These are phyloP conservation scores for Cladopsammia gracilis DNA, from an alignment of 64 coral and sea anemone species.

Conservation along the genomic window DNA sequence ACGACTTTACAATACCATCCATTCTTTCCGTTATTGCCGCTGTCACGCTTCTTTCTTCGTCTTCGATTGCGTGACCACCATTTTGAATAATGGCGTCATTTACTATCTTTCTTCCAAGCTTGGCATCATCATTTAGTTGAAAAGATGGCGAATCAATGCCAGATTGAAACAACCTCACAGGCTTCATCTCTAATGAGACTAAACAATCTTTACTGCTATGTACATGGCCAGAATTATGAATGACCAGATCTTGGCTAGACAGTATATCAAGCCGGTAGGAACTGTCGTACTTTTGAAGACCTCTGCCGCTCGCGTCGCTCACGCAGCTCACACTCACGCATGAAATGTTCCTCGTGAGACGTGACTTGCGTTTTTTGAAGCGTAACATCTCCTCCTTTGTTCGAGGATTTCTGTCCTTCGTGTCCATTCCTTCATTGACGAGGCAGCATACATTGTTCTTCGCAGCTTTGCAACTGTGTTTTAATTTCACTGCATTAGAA, in stretches of 20 bases:
- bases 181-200: background rate
- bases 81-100: background rate
- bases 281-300: conserved; percentile 47
- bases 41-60: background rate
- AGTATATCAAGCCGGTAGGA: conserved; percentile 21
- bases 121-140: background rate
- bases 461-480: background rate
- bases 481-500: background rate
- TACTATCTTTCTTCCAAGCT: background rate
- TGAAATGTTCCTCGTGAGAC: background rate
- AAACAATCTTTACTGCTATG: conserved; percentile 33
- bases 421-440: background rate
- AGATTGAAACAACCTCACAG: background rate
- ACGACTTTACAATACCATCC: background rate
- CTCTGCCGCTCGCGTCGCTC: background rate
- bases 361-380: conserved; percentile 11
- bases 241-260: background rate
- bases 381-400: background rate
- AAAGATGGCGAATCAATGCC: conserved; percentile 1
- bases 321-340: conserved; percentile 23
- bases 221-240: background rate
- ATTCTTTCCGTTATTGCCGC: background rate
- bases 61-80: background rate
- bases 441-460: background rate
- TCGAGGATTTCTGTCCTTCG: background rate